Evolutionary conservation across 1,140 invertebrate genomes (phyloP), one percentile per base, ranked within the genome.

Genomic region (Bombus picipes): DNA sequence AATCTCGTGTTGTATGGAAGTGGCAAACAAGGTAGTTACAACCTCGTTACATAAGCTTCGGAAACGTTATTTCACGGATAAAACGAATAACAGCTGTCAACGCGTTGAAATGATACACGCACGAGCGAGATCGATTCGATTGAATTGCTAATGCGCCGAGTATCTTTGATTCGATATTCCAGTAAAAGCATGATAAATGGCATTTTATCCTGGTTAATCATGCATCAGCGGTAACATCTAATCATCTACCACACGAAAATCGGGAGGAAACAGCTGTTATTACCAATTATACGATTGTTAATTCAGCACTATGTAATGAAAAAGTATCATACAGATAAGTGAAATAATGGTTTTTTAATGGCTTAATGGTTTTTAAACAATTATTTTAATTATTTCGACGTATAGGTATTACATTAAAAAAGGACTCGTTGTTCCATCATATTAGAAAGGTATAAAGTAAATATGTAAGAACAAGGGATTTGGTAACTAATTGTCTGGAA

Each of bases 51-150:
- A 34, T 9, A 65, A 65, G 15, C 41, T 43, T 32, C 18, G 34
- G 18, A 13, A n/a, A 28, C 34, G 18, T 57, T 57, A 80, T 70
- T 70, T 79, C 41, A 37, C 41, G 28, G 41, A 25, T 53, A 34
- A 71, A 80, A 70, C 78, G 53, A 80, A 71, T 80, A 70, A 71
- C 43, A 80, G 66, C 66, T 80, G 77, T 71, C 78, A 80, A 34
- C 57, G 2, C 13, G 73, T 22, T 25, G 66, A 71, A 72, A 73
- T 53, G 53, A 73, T 73, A 73, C 70, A 43, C 47, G 15, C 15
- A n/a, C 47, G 10, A 34, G 34, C 39, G 28, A 39, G 62, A 81
- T 59, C 70, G 73, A 57, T 76, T 73, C 80, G 25, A 83, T 76
- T 76, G 72, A 83, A 68, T 83, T 68, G 81, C 73, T 73, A 83